Evolutionary conservation across 2,888 invertebrate species (phyloP).

Genomic region (Vesta saturnalis): DNA sequence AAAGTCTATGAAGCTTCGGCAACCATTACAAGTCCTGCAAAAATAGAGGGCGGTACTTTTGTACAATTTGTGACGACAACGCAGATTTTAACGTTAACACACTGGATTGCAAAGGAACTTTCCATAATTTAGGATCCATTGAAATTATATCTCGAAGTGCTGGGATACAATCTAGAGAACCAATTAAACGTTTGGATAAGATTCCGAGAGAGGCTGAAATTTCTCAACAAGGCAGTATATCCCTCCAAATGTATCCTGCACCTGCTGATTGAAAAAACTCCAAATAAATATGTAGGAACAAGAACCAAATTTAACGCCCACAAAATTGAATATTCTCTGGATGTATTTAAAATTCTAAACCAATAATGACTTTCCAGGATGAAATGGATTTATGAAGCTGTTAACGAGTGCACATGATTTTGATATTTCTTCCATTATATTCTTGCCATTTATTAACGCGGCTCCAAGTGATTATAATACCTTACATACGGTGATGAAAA

Average conservation of each 20-base stretch:
- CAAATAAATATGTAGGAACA: slow-evolving; percentile 29
- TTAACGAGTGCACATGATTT: slow-evolving; percentile 36
- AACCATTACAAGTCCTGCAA: neutral
- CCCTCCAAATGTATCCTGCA: neutral
- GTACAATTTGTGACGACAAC: neutral
- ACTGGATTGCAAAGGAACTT: neutral
- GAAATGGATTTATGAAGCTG: slow-evolving; percentile 28
- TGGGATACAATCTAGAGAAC: slow-evolving; percentile 6
- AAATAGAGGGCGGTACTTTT: neutral
- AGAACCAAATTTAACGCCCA: slow-evolving; percentile 22
- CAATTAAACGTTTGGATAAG: neutral
- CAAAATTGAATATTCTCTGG: slow-evolving; percentile 26
- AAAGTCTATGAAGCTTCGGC: neutral
- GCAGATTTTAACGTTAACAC: too few species aligned
- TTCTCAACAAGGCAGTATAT: neutral
- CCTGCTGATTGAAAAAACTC: slow-evolving; percentile 3
- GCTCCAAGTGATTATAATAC: too few species aligned
- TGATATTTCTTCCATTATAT: too few species aligned
- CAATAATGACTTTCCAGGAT: neutral
- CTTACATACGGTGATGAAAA: too few species aligned
- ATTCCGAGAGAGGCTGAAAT: neutral
- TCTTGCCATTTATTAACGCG: too few species aligned
- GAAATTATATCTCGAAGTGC: neutral
- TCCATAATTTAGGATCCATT: neutral
- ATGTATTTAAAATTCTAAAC: neutral